Evolutionary conservation across 2,888 invertebrate genomes (phyloP).

Genomic region (Xestia xanthographa): DNA sequence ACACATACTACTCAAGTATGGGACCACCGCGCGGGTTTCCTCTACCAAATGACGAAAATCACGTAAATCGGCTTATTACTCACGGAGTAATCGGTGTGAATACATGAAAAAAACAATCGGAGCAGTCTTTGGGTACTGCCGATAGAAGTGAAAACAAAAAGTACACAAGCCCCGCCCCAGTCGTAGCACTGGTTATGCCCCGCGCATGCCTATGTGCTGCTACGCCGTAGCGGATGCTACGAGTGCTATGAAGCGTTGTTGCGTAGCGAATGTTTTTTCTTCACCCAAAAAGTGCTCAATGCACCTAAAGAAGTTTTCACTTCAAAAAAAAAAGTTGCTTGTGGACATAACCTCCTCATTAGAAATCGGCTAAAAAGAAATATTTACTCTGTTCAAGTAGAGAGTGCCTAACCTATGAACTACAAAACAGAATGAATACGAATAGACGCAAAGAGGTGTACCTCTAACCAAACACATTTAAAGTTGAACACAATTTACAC

Average conservation of each 20-base stretch:
- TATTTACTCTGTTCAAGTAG: background rate
- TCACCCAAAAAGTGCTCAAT: too few species aligned
- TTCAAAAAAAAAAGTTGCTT: background rate
- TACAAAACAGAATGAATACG: background rate
- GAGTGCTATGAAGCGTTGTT: too few species aligned
- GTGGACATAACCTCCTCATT: background rate
- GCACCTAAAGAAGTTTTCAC: too few species aligned
- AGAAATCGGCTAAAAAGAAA: background rate
- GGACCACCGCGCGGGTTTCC: background rate
- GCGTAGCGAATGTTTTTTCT: too few species aligned
- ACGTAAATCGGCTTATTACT: too few species aligned
- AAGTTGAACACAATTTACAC: conserved; percentile 23
- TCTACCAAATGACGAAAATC: background rate
- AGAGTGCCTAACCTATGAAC: background rate
- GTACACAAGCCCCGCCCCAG: too few species aligned
- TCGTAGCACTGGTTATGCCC: too few species aligned
- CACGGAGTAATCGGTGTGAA: background rate
- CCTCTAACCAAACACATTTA: conserved; percentile 13
- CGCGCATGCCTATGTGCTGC: too few species aligned
- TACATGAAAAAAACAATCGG: too few species aligned
- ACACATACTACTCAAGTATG: background rate
- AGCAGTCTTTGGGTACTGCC: too few species aligned
- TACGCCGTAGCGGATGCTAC: too few species aligned
- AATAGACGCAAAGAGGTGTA: background rate
- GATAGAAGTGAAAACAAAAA: too few species aligned